Conservation (phyloP, 1,140 invertebrate species). For the Eriosoma lanigerum region DNA sequence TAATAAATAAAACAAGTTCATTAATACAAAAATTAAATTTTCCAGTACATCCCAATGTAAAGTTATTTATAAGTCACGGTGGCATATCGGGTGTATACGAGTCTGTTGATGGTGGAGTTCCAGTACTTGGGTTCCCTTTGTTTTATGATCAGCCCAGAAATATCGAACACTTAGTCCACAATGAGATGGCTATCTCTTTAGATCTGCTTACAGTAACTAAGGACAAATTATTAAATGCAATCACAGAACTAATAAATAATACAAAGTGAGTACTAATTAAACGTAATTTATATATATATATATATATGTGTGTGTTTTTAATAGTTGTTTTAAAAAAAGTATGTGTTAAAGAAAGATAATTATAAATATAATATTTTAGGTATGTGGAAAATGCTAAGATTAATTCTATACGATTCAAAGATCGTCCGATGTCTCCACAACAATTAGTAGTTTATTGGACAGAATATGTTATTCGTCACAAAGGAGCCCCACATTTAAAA, state of each 20-base stretch:
- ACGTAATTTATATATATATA: background rate
- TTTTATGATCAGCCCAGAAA: constrained; percentile 65
- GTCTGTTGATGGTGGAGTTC: constrained; percentile 69
- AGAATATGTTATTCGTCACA: constrained; percentile 65
- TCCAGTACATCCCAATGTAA: constrained; percentile 67
- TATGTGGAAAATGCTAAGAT: constrained; percentile 49
- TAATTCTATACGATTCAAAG: constrained; percentile 51
- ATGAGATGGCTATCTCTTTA: constrained; percentile 57
- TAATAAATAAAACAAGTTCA: background rate
- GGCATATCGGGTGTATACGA: constrained; percentile 71
- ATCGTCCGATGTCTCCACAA: constrained; percentile 58
- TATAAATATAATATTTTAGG: background rate
- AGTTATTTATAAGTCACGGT: constrained; percentile 71
- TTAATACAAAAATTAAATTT: no score
- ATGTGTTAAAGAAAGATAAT: no score
- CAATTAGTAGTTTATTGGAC: constrained; percentile 66
- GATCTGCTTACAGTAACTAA: constrained; percentile 58
- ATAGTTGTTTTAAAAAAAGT: no score
- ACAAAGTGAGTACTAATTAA: background rate
- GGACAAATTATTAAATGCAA: constrained; percentile 38
- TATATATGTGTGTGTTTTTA: background rate
- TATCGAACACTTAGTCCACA: constrained; percentile 54
- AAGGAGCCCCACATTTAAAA: constrained; percentile 63
- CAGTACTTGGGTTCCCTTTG: constrained; percentile 70
- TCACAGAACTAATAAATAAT: constrained; percentile 13